phyloP scores from a whole-genome alignment of 1,140 invertebrate genomes.

The Calosoma granatense region DNA sequence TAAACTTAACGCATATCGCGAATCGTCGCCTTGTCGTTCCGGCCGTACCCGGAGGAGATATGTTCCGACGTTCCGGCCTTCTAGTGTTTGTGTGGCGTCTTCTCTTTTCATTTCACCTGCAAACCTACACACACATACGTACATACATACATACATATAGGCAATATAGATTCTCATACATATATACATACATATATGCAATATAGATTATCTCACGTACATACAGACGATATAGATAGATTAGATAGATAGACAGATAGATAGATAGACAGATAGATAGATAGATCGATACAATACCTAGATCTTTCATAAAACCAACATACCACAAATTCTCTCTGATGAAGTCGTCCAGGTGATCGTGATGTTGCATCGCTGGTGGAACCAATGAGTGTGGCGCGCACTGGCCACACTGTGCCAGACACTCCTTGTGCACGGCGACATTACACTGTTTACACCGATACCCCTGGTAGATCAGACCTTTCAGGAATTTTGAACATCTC shows the following conservation, averaged over 20 bases:
- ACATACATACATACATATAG: no score
- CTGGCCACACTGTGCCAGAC: conserved; percentile 60
- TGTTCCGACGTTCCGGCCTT: conserved; percentile 68
- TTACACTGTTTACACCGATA: conserved; percentile 67
- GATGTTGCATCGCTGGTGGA: conserved; percentile 36
- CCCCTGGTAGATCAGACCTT: conserved; percentile 75
- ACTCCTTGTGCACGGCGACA: conserved; percentile 64
- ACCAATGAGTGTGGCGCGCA: conserved; percentile 57
- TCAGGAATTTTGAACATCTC: conserved; percentile 77
- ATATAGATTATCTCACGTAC: neutral
- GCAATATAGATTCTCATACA: neutral
- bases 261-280: no score
- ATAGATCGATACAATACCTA: no score
- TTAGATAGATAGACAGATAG: neutral
- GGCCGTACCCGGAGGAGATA: conserved; percentile 74
- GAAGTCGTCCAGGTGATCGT: neutral
- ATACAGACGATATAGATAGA: neutral
- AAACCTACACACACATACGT: conserved; percentile 49
- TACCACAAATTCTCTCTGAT: neutral
- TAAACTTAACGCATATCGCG: conserved; percentile 73
- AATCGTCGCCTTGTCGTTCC: conserved; percentile 50
- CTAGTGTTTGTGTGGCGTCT: conserved; percentile 59
- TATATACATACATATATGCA: neutral
- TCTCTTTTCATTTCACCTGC: conserved; percentile 79
- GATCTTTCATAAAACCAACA: no score